These are phyloP conservation scores for Helicolenus hilgendorfi DNA, from an alignment of 2,797 vertebrate species.

Conservation along the genomic window DNA sequence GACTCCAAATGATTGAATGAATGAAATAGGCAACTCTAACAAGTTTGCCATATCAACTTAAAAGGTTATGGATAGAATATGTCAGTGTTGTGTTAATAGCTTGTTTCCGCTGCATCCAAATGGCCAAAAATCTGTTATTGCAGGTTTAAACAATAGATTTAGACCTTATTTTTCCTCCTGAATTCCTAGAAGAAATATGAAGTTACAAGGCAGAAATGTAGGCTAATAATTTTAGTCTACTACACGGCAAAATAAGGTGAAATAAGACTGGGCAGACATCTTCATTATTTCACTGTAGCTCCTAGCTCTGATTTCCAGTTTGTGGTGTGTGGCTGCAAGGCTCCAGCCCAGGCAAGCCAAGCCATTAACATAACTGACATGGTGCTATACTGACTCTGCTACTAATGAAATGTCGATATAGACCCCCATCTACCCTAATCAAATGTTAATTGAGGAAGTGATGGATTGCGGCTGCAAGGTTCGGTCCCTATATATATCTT, in stretches of 20 bases:
- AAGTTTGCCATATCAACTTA: neutral
- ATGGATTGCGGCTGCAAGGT: slow-evolving; percentile 58
- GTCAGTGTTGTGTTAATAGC: neutral
- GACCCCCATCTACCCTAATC: slow-evolving; percentile 74
- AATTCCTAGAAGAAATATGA: neutral
- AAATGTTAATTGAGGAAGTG: slow-evolving; percentile 80
- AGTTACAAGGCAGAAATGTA: neutral
- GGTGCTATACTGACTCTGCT: slow-evolving; percentile 51
- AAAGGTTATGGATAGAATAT: neutral
- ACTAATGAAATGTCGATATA: slow-evolving; percentile 84
- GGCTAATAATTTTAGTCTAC: neutral
- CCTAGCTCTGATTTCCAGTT: slow-evolving; percentile 29
- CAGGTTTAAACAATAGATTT: neutral
- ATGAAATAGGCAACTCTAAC: neutral
- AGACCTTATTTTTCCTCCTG: neutral
- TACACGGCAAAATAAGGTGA: neutral
- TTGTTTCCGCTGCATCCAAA: neutral
- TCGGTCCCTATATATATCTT: slow-evolving; percentile 7
- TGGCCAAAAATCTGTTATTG: neutral
- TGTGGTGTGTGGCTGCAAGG: slow-evolving; percentile 45
- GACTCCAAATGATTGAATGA: neutral
- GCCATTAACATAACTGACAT: slow-evolving; percentile 77
- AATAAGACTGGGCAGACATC: slow-evolving; percentile 4
- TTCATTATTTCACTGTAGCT: slow-evolving; percentile 47
- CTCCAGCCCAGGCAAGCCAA: slow-evolving; percentile 33